Evolutionary conservation across 2,888 invertebrate species (phyloP), one percentile per base, ranked within the genome.

Genomic region (Exocentrus adspersus): DNA sequence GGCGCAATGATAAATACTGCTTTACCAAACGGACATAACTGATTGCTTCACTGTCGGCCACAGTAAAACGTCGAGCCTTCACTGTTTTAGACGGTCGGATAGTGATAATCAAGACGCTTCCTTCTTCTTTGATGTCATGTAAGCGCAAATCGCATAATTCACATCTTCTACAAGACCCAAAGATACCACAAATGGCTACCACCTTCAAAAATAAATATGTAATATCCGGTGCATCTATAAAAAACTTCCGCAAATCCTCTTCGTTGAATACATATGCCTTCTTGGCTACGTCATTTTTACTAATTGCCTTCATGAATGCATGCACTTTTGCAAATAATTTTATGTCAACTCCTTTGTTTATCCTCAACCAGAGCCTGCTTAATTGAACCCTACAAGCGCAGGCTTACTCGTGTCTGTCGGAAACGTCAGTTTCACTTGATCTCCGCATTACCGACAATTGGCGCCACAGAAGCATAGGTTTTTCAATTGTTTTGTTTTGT

Each of bases 1-100:
- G 50, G 48, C 21, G 42, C 54, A 62, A 58, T 53, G 67, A 58
- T 54, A 61, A 64, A 64, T 56, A 62, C 62, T 62, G 51, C 51
- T 67, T 64, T 42, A 61, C 24, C 30, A 60, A 63, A 60, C 14
- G 45, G 46, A 63, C 42, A 56, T 52, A 61, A 24, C 54, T 43
- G 51, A 62, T 32, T 7, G 1, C 32, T 10, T 1, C 32, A 32
- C 2, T 32, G 32, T 32, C 2, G 32, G 32, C 32, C 3, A 9
- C 32, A 32, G 32, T 32, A 53, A 63, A 59, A 63, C 48, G 54
- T 42, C 28, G 48, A 54, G 41, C 59, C 59, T 59, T 59, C 30
- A 53, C 53, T 63, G 59, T 59, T 42, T 59, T 54, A 60, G 64
- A 59, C 45, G 42, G 19, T 51, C 58, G 41, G 48, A 58, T 57